phyloP scores from a whole-genome alignment of 2,888 invertebrate genomes.

The Heliconius cydno region DNA sequence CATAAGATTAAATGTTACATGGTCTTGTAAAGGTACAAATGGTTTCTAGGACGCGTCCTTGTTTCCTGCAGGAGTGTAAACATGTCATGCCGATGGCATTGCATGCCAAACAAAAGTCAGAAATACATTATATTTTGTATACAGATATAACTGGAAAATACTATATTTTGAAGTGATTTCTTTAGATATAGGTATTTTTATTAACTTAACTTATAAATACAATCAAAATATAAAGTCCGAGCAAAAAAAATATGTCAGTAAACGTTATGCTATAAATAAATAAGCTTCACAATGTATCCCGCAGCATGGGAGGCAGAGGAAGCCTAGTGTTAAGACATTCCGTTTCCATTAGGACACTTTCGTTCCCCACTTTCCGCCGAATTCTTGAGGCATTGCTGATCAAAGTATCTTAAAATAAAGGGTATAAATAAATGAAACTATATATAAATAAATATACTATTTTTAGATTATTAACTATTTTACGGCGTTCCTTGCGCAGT shows the following conservation, averaged over 20 bases:
- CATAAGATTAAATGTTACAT: background rate
- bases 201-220: background rate
- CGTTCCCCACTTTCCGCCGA: too few species aligned
- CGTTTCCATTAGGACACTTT: too few species aligned
- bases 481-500: background rate
- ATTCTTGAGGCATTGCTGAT: too few species aligned
- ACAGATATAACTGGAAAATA: background rate
- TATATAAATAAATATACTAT: too few species aligned
- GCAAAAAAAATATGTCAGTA: too few species aligned
- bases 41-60: conserved; percentile 2
- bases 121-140: background rate
- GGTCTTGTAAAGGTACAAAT: background rate
- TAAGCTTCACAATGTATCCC: background rate
- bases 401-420: too few species aligned
- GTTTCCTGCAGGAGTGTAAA: conserved; percentile 1
- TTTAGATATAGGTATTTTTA: background rate
- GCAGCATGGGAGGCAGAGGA: background rate
- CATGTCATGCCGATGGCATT: background rate
- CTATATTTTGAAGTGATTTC: background rate
- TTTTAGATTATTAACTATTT: background rate
- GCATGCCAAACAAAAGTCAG: background rate
- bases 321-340: background rate
- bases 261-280: too few species aligned
- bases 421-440: background rate
- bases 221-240: too few species aligned